These are phyloP conservation scores for Hyperopisus bebe DNA, from an alignment of 2,113 vertebrate species.

Conservation along the genomic window DNA sequence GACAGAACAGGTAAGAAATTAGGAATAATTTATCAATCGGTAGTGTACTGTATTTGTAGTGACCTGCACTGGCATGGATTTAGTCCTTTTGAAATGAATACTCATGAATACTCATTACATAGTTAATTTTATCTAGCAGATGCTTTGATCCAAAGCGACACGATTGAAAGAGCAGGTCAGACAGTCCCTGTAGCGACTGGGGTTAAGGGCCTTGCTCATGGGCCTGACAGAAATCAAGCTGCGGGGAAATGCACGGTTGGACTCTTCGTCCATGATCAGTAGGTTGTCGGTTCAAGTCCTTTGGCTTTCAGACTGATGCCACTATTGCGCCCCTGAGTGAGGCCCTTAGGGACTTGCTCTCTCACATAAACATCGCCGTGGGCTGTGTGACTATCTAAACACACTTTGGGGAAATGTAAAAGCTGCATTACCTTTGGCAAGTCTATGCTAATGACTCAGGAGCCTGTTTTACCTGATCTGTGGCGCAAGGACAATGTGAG, in stretches of 20 bases:
- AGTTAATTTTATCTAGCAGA: neutral
- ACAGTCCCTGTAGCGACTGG: neutral
- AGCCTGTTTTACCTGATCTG: neutral
- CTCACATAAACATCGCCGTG: neutral
- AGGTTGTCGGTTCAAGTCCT: too few species aligned
- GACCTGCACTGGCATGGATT: neutral
- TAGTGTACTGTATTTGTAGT: neutral
- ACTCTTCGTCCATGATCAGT: neutral
- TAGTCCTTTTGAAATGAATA: neutral
- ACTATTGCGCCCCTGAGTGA: too few species aligned
- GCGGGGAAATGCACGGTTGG: neutral
- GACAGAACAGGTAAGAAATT: neutral
- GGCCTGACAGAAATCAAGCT: neutral
- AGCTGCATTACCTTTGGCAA: neutral
- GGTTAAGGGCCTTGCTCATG: neutral
- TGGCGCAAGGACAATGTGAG: neutral
- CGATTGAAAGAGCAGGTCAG: neutral
- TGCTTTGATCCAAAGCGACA: neutral
- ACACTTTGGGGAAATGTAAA: neutral
- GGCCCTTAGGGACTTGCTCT: too few species aligned
- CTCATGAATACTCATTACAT: neutral
- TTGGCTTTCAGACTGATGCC: too few species aligned
- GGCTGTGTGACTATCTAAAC: neutral
- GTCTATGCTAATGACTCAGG: neutral
- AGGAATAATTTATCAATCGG: neutral